A percentile compares a stretch with the other conserved stretches of the same genome.
Conservation (phyloP, 2,888 invertebrate species). For the Argyresthia goedartella region DNA sequence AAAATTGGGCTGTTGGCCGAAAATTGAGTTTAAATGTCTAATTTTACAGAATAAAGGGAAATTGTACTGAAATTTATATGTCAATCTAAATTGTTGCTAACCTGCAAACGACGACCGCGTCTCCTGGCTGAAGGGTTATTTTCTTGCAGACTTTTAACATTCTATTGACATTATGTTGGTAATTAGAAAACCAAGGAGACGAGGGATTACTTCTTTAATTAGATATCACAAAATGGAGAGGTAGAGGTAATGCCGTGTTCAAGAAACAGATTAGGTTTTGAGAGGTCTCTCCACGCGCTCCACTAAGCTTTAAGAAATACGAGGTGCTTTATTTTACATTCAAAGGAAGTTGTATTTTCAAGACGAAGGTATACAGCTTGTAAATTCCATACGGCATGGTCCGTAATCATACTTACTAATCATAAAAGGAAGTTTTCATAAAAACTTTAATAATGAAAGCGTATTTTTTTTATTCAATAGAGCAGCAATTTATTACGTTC, state of each 20-base stretch:
- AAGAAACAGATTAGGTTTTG: not conserved
- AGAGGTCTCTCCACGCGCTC: not conserved
- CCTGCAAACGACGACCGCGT: not conserved
- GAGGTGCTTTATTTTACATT: no score
- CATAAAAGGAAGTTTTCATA: no score
- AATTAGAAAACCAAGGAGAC: not conserved
- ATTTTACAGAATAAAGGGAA: conserved; percentile 52
- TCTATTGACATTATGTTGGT: not conserved
- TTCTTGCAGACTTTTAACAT: not conserved
- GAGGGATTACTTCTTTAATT: not conserved
- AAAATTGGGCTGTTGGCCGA: conserved; percentile 53
- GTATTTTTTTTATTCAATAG: no score
- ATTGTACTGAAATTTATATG: conserved; percentile 44
- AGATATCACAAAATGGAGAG: not conserved
- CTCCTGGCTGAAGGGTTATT: not conserved
- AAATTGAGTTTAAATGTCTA: conserved; percentile 62
- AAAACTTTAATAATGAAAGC: no score
- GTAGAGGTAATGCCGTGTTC: not conserved
- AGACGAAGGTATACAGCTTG: no score
- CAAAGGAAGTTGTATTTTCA: no score
- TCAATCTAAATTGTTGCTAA: conserved; percentile 25
- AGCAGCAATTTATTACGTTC: no score
- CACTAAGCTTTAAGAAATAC: not conserved
- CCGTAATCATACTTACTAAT: no score
- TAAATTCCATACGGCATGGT: no score